Conservation (phyloP, 2,113 vertebrate species). For the Gnathonemus echidnorhynchus region DNA sequence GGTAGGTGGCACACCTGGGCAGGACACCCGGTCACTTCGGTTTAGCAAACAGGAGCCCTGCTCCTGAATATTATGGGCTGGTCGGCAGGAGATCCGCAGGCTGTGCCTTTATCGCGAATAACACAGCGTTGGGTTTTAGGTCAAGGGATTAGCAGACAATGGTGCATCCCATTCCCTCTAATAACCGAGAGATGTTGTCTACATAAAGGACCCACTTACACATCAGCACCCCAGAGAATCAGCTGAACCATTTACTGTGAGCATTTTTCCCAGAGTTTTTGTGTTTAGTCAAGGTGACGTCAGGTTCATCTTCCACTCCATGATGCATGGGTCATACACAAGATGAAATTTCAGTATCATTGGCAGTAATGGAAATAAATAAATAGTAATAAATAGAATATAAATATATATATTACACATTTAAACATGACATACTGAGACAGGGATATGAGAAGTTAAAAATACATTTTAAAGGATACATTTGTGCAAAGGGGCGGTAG, state of each 20-base stretch:
- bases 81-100: neutral
- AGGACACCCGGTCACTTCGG: neutral
- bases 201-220: neutral
- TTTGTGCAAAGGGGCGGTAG: neutral
- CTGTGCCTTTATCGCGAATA: neutral
- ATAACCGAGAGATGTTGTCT: neutral
- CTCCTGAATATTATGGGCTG: neutral
- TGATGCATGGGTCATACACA: neutral
- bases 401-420: neutral
- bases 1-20: slow-evolving; percentile 37
- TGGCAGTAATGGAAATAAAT: neutral
- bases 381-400: neutral
- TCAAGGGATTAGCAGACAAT: neutral
- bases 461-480: neutral
- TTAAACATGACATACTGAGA: neutral
- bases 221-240: neutral
- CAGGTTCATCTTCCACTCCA: neutral
- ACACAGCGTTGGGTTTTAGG: neutral
- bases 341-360: neutral
- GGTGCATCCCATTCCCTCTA: neutral
- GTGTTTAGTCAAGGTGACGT: neutral
- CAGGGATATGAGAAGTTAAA: neutral
- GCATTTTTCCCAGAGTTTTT: neutral
- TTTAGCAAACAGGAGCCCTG: neutral
- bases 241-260: neutral